These are phyloP conservation scores for Zeugodacus cucurbitae DNA, from an alignment of 1,140 invertebrate species.

Conservation along the genomic window DNA sequence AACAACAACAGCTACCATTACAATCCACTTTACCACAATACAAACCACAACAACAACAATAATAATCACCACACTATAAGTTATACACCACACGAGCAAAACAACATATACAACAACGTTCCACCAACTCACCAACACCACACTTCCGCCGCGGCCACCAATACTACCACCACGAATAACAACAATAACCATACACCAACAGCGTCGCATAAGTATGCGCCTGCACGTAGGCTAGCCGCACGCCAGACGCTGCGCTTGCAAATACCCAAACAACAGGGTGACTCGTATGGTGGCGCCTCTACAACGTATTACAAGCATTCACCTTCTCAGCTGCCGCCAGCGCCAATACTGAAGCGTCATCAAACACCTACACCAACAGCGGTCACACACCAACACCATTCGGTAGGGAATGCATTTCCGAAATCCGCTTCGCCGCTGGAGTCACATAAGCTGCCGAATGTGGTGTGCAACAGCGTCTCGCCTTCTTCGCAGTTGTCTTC, in stretches of 20 bases:
- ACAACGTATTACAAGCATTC: constrained; percentile 49
- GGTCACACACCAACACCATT: not conserved
- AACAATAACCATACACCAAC: not conserved
- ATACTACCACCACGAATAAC: not conserved
- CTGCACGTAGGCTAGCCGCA: constrained; percentile 63
- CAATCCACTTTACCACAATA: constrained; percentile 11
- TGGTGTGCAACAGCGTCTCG: not conserved
- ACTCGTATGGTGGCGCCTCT: constrained; percentile 36
- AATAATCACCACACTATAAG: constrained; percentile 16
- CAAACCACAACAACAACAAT: constrained; percentile 7
- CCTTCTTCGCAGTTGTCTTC: not conserved
- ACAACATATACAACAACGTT: not conserved
- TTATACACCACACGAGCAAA: constrained; percentile 13
- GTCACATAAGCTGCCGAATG: constrained; percentile 61
- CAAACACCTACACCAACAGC: constrained; percentile 16
- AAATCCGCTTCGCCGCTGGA: constrained; percentile 61
- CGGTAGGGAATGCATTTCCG: constrained; percentile 46
- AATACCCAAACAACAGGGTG: constrained; percentile 61
- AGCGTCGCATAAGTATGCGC: constrained; percentile 58
- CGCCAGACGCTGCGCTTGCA: constrained; percentile 60
- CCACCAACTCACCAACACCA: not conserved
- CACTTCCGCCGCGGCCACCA: not conserved
- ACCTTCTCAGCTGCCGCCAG: constrained; percentile 60
- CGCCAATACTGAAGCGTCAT: constrained; percentile 55
- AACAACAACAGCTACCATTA: not conserved